These are phyloP conservation scores for Timandra comae DNA, from an alignment of 2,888 invertebrate species.

Conservation along the genomic window DNA sequence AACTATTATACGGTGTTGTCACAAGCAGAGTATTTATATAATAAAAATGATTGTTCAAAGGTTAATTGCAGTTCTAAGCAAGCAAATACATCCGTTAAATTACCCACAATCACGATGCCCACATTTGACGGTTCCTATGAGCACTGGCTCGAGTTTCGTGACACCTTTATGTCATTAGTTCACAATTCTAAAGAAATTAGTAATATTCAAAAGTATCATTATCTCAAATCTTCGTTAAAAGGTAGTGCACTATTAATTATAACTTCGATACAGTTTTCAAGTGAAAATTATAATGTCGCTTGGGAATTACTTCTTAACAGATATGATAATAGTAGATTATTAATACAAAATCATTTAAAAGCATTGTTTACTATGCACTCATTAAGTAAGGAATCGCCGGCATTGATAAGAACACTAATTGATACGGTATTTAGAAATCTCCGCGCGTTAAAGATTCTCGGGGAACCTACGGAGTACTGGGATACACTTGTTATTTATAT, in stretches of 20 bases:
- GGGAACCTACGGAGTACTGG: not conserved
- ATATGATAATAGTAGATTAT: constrained; percentile 16
- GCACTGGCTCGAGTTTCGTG: constrained; percentile 15
- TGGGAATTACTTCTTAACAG: constrained; percentile 20
- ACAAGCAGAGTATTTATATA: no score
- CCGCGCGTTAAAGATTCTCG: no score
- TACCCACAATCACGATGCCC: no score
- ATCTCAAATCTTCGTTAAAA: constrained; percentile 16
- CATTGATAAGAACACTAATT: no score
- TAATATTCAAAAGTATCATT: constrained; percentile 16
- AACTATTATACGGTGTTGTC: no score
- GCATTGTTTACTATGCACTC: no score
- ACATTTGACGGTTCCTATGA: constrained; percentile 12
- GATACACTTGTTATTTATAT: not conserved
- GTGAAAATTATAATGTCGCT: constrained; percentile 17
- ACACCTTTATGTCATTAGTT: no score
- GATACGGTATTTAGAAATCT: no score
- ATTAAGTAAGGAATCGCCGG: no score
- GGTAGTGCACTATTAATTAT: constrained; percentile 19
- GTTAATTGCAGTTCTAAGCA: no score
- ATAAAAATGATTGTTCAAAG: no score
- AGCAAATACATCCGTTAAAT: no score
- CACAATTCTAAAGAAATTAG: constrained; percentile 13
- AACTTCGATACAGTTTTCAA: constrained; percentile 18
- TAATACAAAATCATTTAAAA: constrained; percentile 1